phyloP scores from a whole-genome alignment of 2,113 vertebrate species.

The Rana temporaria region DNA sequence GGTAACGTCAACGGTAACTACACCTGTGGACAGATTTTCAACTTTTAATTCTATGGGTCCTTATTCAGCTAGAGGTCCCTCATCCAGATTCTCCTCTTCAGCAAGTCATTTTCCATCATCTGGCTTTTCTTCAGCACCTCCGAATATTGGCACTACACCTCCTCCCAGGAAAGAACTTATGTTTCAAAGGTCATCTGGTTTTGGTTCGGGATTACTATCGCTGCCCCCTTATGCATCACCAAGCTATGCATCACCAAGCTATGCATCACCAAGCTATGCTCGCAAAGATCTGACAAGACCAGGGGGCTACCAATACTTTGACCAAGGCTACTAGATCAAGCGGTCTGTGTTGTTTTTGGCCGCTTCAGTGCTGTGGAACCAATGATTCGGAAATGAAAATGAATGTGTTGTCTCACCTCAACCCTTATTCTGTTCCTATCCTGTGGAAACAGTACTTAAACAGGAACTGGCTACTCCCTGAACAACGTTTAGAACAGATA shows the following conservation, averaged over 20 bases:
- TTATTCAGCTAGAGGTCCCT: not conserved
- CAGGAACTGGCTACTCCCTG: too few relatives aligned
- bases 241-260: constrained; percentile 63
- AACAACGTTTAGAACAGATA: too few relatives aligned
- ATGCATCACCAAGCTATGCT: constrained; percentile 59
- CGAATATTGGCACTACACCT: too few relatives aligned
- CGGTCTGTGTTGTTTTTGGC: constrained; percentile 55
- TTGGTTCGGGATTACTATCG: constrained; percentile 7
- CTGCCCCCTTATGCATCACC: constrained; percentile 17
- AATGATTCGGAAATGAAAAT: too few relatives aligned
- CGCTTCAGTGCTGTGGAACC: not conserved
- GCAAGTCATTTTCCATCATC: not conserved
- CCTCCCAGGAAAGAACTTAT: too few relatives aligned
- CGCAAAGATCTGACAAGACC: constrained; percentile 70
- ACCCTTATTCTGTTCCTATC: too few relatives aligned
- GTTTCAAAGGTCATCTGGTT: not conserved
- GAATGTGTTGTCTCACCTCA: too few relatives aligned
- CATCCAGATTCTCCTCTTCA: not conserved
- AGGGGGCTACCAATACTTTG: constrained; percentile 72
- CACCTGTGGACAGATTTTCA: too few relatives aligned
- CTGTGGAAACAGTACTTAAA: too few relatives aligned
- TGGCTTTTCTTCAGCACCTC: not conserved
- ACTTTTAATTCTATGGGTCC: not conserved
- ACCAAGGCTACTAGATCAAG: constrained; percentile 68
- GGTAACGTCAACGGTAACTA: too few relatives aligned